Evolutionary conservation across 2,888 invertebrate species (phyloP).

Genomic region (Sericinus montela): DNA sequence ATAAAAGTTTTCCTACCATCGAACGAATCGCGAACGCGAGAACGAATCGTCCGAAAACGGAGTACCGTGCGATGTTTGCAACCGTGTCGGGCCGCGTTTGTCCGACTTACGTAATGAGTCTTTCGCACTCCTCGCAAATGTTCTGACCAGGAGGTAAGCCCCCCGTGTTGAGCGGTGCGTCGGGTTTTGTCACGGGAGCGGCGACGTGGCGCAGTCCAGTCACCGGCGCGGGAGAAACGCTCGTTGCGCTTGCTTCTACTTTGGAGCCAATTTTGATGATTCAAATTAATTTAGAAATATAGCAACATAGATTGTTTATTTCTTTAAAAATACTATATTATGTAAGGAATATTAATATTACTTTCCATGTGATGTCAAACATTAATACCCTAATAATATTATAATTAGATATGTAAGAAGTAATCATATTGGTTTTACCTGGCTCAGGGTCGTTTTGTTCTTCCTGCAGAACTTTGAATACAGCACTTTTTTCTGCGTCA

Average conservation of each 20-base stretch:
- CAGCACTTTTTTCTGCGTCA: conserved; percentile 92
- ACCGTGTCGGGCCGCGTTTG: conserved; percentile 82
- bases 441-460: conserved; percentile 90
- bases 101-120: conserved; percentile 97
- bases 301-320: no score
- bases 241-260: conserved; percentile 48
- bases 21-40: no score
- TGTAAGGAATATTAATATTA: no score
- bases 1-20: no score
- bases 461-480: conserved; percentile 93
- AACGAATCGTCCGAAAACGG: background rate
- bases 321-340: no score
- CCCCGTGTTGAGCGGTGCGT: conserved; percentile 81
- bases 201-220: conserved; percentile 85
- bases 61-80: conserved; percentile 62
- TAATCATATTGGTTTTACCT: no score
- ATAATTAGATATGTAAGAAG: no score
- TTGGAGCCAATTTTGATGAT: conserved; percentile 42
- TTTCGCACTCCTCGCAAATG: conserved; percentile 98
- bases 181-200: conserved; percentile 85
- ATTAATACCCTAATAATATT: no score
- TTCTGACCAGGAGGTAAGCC: conserved; percentile 93
- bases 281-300: background rate
- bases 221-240: conserved; percentile 64
- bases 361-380: no score